Conservation (phyloP, 2,113 vertebrate genomes). For the Diadophis punctatus region DNA sequence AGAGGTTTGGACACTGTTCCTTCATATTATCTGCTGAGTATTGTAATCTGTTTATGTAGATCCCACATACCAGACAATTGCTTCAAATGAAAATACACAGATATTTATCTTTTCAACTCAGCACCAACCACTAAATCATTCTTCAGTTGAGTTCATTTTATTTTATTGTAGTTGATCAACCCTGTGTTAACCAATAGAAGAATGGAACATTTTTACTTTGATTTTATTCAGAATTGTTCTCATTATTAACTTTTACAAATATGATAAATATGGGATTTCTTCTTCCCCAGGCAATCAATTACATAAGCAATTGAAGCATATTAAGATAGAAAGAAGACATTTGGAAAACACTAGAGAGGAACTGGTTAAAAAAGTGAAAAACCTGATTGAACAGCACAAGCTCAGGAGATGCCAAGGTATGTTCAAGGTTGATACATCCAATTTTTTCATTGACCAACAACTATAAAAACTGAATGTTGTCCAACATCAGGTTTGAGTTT, state of each 20-base stretch:
- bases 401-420: constrained; percentile 78
- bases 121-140: neutral
- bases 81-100: neutral
- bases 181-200: neutral
- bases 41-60: neutral
- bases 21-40: neutral
- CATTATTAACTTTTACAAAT: constrained; percentile 25
- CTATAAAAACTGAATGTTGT: neutral
- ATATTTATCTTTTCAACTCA: neutral
- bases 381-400: constrained; percentile 77
- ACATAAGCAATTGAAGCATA: constrained; percentile 73
- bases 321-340: constrained; percentile 75
- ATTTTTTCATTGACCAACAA: neutral
- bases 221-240: constrained; percentile 8
- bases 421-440: neutral
- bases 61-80: too few species aligned
- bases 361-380: constrained; percentile 77
- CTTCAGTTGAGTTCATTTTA: neutral
- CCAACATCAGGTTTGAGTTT: neutral
- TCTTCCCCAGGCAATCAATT: constrained; percentile 73
- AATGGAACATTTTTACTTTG: neutral
- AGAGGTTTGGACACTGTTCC: neutral
- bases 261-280: constrained; percentile 44
- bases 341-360: constrained; percentile 82
- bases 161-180: neutral